Conservation (phyloP, 2,797 vertebrate genomes). For the Smutsia temminckii region DNA sequence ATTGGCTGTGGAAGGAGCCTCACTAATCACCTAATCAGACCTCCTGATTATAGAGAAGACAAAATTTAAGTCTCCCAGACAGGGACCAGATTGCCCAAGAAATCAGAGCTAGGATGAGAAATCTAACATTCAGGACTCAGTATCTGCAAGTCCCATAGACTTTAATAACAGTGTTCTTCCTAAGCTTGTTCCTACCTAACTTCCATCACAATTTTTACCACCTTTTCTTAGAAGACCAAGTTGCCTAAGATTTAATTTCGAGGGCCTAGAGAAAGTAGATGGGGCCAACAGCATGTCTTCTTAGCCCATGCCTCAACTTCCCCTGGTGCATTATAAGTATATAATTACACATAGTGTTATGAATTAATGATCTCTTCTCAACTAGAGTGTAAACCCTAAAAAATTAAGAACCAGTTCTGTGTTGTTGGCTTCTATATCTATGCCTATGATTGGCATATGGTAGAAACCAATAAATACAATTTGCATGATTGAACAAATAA, state of each 20-base stretch:
- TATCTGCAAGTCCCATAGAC: background rate
- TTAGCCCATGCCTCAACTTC: background rate
- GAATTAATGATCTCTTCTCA: background rate
- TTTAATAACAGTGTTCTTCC: background rate
- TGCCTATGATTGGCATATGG: background rate
- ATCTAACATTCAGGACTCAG: background rate
- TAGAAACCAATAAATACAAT: background rate
- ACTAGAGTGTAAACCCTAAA: background rate
- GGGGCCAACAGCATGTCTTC: background rate
- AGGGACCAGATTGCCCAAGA: slow-evolving; percentile 7
- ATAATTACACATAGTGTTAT: background rate
- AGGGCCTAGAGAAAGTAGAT: background rate
- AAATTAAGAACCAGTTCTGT: background rate
- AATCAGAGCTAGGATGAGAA: background rate
- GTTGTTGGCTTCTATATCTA: background rate
- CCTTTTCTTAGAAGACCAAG: background rate
- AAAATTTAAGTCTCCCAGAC: background rate
- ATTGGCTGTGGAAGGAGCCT: background rate
- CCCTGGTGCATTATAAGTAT: background rate
- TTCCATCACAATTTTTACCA: background rate
- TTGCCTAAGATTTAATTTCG: background rate
- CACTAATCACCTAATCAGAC: background rate
- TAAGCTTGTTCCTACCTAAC: background rate
- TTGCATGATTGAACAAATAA: background rate
- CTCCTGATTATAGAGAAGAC: background rate